A percentile compares a stretch with the other conserved stretches of the same genome.
Conservation (phyloP, 2,888 invertebrate genomes). For the Scaptodrosophila latifasciaeformis region DNA sequence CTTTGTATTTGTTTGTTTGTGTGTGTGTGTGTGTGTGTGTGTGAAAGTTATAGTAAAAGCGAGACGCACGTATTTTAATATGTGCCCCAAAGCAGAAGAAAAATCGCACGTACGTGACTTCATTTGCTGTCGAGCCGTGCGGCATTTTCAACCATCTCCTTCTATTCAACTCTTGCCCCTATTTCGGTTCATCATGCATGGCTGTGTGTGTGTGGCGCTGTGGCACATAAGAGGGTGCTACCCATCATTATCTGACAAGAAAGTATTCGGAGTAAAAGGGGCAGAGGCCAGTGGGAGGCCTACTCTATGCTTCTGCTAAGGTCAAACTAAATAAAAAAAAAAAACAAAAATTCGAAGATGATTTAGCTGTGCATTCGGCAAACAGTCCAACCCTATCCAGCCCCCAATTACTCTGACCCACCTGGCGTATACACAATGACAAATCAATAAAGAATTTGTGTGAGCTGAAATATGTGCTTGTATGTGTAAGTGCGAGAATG, state of each 20-base stretch:
- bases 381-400: too few relatives aligned
- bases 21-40: slow-evolving; percentile 19
- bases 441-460: slow-evolving; percentile 44
- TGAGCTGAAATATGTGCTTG: slow-evolving; percentile 10
- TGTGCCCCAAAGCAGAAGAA: slow-evolving; percentile 71
- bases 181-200: too few relatives aligned
- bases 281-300: too few relatives aligned
- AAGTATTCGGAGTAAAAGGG: too few relatives aligned
- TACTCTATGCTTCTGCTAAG: too few relatives aligned
- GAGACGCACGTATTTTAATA: slow-evolving; percentile 73
- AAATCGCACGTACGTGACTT: slow-evolving; percentile 74
- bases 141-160: slow-evolving; percentile 26
- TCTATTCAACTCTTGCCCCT: too few relatives aligned
- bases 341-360: too few relatives aligned
- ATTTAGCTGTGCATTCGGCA: too few relatives aligned
- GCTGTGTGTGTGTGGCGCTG: not conserved
- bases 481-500: not conserved
- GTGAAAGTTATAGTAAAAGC: slow-evolving; percentile 66
- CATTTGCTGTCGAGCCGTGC: slow-evolving; percentile 61
- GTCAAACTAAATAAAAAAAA: too few relatives aligned
- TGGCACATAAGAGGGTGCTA: not conserved
- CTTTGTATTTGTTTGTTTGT: too few relatives aligned
- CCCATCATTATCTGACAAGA: not conserved
- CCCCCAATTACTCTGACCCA: slow-evolving; percentile 13
- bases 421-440: slow-evolving; percentile 47